Conservation (phyloP, 2,797 vertebrate species). For the Muscicapa comitata region DNA sequence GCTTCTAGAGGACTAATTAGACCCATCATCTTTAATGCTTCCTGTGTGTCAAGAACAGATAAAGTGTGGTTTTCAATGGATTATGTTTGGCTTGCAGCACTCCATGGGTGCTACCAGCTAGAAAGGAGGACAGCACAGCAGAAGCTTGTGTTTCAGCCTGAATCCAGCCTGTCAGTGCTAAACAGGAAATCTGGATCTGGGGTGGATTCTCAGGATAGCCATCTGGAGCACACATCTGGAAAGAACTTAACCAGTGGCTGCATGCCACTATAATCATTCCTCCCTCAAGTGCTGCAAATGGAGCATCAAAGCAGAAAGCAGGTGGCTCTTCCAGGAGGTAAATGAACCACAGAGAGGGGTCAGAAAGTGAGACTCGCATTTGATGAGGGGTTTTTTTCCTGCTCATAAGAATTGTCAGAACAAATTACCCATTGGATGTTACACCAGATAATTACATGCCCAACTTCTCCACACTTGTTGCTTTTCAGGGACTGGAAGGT, state of each 20-base stretch:
- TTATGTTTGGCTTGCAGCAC: background rate
- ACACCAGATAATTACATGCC: background rate
- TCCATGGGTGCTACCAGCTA: background rate
- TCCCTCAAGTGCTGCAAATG: conserved; percentile 56
- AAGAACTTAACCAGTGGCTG: conserved; percentile 48
- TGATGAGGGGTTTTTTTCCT: background rate
- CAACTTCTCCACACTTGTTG: background rate
- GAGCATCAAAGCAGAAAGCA: conserved; percentile 62
- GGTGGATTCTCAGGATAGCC: conserved; percentile 3
- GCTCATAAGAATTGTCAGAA: conserved; percentile 46
- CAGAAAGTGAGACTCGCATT: background rate
- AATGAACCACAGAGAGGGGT: conserved; percentile 50
- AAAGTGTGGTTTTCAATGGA: fast-evolving
- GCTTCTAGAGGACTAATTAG: background rate
- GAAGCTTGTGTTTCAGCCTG: background rate
- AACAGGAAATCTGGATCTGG: conserved; percentile 10
- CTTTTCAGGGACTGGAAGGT: background rate
- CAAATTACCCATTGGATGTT: conserved; percentile 24
- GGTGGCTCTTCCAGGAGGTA: conserved; percentile 56
- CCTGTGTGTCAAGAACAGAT: background rate
- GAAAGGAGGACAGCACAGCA: background rate
- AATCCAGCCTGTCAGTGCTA: conserved; percentile 1
- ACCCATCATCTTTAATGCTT: background rate
- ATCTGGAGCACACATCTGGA: conserved; percentile 63
- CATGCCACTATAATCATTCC: conserved; percentile 37